phyloP scores from a whole-genome alignment of 2,888 invertebrate genomes.

The Megastigmus dorsalis region DNA sequence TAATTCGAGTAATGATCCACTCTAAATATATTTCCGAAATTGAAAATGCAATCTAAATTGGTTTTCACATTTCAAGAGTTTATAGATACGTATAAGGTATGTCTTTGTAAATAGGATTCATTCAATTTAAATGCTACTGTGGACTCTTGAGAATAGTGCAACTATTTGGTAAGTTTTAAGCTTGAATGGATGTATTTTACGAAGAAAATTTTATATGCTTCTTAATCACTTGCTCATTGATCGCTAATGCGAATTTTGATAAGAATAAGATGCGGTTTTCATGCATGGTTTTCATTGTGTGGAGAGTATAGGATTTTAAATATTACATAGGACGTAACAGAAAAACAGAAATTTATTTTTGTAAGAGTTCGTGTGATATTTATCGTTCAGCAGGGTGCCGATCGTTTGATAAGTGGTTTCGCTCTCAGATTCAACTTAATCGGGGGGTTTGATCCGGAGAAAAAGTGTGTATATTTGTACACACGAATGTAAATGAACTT shows the following conservation, averaged over 20 bases:
- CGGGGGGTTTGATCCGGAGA: neutral
- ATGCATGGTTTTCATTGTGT: slow-evolving; percentile 11
- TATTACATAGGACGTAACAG: neutral
- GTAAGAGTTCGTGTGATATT: neutral
- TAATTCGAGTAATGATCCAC: no score
- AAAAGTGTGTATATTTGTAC: slow-evolving; percentile 13
- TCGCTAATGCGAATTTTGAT: neutral
- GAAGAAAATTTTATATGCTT: neutral
- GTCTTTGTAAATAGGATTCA: neutral
- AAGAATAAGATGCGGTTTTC: neutral
- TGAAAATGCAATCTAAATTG: no score
- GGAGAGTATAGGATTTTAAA: neutral
- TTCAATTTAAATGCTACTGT: neutral
- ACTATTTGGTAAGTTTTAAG: neutral
- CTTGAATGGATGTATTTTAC: neutral
- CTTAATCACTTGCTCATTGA: neutral
- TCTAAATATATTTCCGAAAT: no score
- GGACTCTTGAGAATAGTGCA: neutral
- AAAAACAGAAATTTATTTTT: slow-evolving; percentile 10
- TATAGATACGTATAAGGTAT: no score
- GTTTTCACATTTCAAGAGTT: no score
- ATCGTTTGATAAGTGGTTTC: neutral
- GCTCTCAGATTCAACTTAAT: slow-evolving; percentile 11
- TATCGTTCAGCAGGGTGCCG: neutral
- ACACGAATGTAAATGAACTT: slow-evolving; percentile 20